Evolutionary conservation across 2,113 vertebrate genomes (phyloP), one percentile per base, ranked within the genome.

Genomic region (Crotalus tigris): DNA sequence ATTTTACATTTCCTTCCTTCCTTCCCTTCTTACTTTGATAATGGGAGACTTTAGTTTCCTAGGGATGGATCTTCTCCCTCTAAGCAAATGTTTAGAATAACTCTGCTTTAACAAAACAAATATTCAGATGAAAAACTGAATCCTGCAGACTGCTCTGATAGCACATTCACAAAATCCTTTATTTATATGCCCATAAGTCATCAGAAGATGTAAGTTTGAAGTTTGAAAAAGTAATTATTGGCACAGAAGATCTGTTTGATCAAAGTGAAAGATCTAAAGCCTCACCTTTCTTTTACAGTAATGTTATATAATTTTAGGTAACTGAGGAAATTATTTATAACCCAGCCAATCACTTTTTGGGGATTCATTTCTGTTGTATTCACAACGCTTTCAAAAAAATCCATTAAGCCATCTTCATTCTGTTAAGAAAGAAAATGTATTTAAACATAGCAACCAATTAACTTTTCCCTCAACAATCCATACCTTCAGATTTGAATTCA

Each of bases 291-390:
- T 92, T 98, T 97, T 94, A 98, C 97, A 29, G 97, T 97, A 88
- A 98, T 96, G 94, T 97, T 98, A 95, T 97, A 96, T 15, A 98
- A 97, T 94, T 98, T 99, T 95, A 99, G 97, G 91, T 98, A 97
- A 88, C 98, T 97, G 95, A 99, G 95, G 15, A 99, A 96, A 94
- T 98, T 97, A 0, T 99, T 98, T 21, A 98, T 97, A 96, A 99
- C 97, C 99, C 99, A 99, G 96, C 98, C 98, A 53, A 99, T 98
- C 96, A 99, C 99, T 94, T 98, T 99, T 96, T 98, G 98, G 3
- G 99, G 98, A 95, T 98, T 98, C 97, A 97, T 98, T 69, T 95
- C 98, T 44, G 98, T 99, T 92, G 96, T 96, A 95, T 97, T 98
- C 64, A 98, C 95, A 94, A 99, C 98, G 2, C 93, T 96, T 96